A percentile compares a stretch with the other conserved stretches of the same genome.
Evolutionary conservation across 1,140 invertebrate species (phyloP).

Genomic region (Helicoverpa armigera): DNA sequence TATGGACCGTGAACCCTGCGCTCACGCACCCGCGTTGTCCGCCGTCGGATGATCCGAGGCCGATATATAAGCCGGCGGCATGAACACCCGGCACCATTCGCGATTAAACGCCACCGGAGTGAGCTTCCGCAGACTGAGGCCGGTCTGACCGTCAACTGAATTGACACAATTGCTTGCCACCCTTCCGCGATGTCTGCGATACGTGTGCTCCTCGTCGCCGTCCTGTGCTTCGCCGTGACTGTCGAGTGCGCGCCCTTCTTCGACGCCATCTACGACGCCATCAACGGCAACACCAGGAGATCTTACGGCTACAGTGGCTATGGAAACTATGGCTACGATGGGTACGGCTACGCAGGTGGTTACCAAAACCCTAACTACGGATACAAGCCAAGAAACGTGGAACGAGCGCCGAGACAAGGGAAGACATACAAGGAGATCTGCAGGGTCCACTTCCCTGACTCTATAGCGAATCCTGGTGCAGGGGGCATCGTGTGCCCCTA

Average conservation of each 20-base stretch:
- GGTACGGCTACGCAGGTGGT: conserved; percentile 45
- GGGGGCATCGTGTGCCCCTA: conserved; percentile 79
- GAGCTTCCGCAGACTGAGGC: conserved; percentile 80
- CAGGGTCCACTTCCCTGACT: conserved; percentile 79
- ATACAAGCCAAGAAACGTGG: conserved; percentile 64
- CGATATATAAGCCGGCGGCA: conserved; percentile 80
- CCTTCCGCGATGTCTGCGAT: conserved; percentile 81
- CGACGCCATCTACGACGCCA: conserved; percentile 80
- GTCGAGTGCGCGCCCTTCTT: conserved; percentile 77
- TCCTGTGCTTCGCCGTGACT: conserved; percentile 58
- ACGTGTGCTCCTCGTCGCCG: conserved; percentile 61
- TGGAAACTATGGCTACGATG: conserved; percentile 63
- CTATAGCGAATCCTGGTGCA: conserved; percentile 73
- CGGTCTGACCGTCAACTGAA: conserved; percentile 77
- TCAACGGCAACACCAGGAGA: conserved; percentile 75
- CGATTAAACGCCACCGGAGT: conserved; percentile 74
- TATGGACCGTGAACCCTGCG: conserved; percentile 81
- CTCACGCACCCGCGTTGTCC: conserved; percentile 72
- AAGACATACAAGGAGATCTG: conserved; percentile 83
- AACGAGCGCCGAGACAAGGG: conserved; percentile 71
- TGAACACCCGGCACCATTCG: conserved; percentile 82
- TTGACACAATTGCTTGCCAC: conserved; percentile 79
- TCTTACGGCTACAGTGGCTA: conserved; percentile 78
- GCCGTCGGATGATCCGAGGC: conserved; percentile 82
- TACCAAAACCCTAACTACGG: conserved; percentile 60